These are phyloP conservation scores for Pseudorhombus dupliciocellatus DNA, from an alignment of 2,113 vertebrate species.

Conservation along the genomic window DNA sequence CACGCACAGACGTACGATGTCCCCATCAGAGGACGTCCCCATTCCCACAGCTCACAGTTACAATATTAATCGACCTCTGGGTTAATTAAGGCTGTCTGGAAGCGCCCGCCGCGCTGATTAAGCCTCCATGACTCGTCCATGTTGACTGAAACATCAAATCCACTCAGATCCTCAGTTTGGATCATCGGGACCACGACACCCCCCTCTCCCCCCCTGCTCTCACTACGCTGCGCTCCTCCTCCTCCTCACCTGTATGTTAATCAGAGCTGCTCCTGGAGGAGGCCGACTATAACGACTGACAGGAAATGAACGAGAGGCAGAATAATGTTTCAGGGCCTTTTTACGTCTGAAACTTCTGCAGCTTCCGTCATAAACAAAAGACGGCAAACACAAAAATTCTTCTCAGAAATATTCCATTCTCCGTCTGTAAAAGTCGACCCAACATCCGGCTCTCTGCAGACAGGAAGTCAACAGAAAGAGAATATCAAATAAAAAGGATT, in stretches of 20 bases:
- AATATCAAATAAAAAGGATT: slow-evolving; percentile 4
- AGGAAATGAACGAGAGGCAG: too few species aligned
- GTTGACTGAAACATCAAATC: slow-evolving; percentile 46
- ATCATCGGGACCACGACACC: too few species aligned
- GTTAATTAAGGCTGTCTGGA: slow-evolving; percentile 66
- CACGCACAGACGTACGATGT: neutral
- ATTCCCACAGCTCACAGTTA: slow-evolving; percentile 35
- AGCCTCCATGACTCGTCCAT: neutral
- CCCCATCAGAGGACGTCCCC: slow-evolving; percentile 30
- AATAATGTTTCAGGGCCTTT: too few species aligned
- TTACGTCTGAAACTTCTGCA: too few species aligned
- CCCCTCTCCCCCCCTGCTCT: too few species aligned
- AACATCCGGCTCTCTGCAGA: slow-evolving; percentile 24
- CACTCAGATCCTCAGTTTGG: too few species aligned
- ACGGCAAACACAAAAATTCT: slow-evolving; percentile 4
- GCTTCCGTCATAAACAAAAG: neutral
- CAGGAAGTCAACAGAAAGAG: slow-evolving; percentile 4
- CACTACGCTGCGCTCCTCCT: slow-evolving; percentile 2
- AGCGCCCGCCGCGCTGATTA: slow-evolving; percentile 21
- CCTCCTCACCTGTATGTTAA: too few species aligned
- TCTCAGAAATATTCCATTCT: slow-evolving; percentile 14
- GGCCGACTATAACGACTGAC: too few species aligned
- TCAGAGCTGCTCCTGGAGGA: too few species aligned
- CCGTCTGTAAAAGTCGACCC: slow-evolving; percentile 24
- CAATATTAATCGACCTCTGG: slow-evolving; percentile 54